Evolutionary conservation across 2,797 vertebrate species (phyloP), one percentile per base, ranked within the genome.

Genomic region (Hoplostethus atlanticus): DNA sequence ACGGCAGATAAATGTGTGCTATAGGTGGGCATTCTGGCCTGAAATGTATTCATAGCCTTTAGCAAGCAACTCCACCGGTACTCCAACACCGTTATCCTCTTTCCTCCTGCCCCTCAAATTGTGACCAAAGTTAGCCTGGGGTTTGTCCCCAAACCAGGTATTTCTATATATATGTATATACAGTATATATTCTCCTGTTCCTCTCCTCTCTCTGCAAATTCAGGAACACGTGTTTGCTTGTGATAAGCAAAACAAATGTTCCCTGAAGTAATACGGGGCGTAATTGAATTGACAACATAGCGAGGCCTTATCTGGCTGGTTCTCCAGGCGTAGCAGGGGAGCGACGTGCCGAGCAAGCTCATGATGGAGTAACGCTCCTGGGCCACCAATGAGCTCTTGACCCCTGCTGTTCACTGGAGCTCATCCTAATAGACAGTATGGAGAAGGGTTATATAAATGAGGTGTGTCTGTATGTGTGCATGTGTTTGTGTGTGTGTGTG

Each of bases 331-430:
- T 6, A 63, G 64, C 68, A 8, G 66, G 59, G 70, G 34, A 60
- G 70, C 16, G 12, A n/a, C 31, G 34, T 15, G 73, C 62, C 0
- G 1, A 30, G 55, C 15, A 5, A 65, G 64, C 50, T 64, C 40
- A 6, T 48, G 66, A 60, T 47, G 70, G 60, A 71, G 76, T 62
- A 62, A 68, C 6, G 77, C 73, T 78, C 16, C 64, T 50, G 48
- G 73, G 68, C 81, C 65, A 72, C 75, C 74, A 65, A 81, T 72
- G 79, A 86, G 77, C 70, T 77, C 70, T 57, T 71, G 84, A 88
- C 80, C 80, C 64, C 56, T 11, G 75, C 15, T 79, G 81, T 74
- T 81, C 73, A 64, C 64, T 76, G 81, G 62, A 84, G 84, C 81
- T 65, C 62, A 31, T 79, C 78, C 46, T 72, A 55, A 67, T 52